Evolutionary conservation across 2,797 vertebrate genomes (phyloP).

Genomic region (Pseudochirops corinnae): DNA sequence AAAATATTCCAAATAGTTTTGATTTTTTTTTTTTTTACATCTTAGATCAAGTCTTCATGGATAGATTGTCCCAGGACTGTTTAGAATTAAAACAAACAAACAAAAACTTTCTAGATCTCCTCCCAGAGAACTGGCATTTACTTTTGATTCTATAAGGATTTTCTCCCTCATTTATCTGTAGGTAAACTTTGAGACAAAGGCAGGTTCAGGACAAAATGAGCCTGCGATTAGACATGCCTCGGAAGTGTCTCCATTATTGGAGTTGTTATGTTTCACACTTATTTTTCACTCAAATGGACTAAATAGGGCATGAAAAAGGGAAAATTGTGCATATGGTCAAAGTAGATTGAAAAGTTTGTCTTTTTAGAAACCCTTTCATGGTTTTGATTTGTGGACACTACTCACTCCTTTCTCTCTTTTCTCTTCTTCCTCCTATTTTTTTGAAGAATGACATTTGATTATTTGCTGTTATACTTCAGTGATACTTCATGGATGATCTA

Average conservation of each 20-base stretch:
- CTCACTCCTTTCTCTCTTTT: background rate
- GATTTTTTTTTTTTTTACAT: background rate
- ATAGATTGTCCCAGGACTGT: background rate
- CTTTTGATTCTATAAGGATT: background rate
- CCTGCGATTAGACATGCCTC: background rate
- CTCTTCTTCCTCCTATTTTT: background rate
- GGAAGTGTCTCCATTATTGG: background rate
- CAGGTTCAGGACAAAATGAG: background rate
- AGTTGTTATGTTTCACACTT: background rate
- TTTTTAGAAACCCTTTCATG: background rate
- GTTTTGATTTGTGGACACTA: conserved; percentile 24
- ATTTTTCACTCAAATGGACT: conserved; percentile 23
- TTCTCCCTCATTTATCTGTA: conserved; percentile 11
- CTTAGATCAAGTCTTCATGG: background rate
- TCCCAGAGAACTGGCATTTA: conserved; percentile 1
- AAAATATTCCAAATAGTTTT: background rate
- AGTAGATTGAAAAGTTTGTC: background rate
- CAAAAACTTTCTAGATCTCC: background rate
- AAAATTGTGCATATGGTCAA: background rate
- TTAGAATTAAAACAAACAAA: conserved; percentile 4
- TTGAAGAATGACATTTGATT: background rate
- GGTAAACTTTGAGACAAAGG: conserved; percentile 20
- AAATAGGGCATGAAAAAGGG: background rate
- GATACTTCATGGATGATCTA: conserved; percentile 45
- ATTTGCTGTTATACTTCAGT: background rate